Evolutionary conservation across 2,113 vertebrate genomes (phyloP).

Genomic region (Pogonocichla stellata): DNA sequence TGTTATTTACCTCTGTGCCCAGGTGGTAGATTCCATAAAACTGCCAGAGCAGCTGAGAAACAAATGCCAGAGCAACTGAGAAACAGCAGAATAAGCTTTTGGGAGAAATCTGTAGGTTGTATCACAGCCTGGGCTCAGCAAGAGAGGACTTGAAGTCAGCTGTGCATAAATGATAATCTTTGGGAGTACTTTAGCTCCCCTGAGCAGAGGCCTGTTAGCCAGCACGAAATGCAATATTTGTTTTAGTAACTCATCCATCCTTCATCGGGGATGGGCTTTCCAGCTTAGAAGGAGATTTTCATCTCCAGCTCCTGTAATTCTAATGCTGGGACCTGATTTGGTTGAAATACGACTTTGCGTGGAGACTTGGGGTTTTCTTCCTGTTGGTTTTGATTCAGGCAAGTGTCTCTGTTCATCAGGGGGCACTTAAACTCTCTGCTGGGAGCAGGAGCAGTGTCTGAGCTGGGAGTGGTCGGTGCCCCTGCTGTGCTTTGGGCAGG

Average conservation of each 20-base stretch:
- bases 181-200: background rate
- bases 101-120: accelerated
- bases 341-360: background rate
- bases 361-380: background rate
- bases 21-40: background rate
- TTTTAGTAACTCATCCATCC: conserved; percentile 7
- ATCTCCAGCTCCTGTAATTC: background rate
- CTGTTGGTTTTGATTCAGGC: background rate
- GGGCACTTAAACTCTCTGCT: background rate
- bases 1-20: background rate
- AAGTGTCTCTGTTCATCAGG: background rate
- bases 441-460: background rate
- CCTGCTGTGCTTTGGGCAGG: background rate
- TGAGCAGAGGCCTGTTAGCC: background rate
- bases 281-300: conserved; percentile 1
- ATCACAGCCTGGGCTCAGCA: background rate
- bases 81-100: background rate
- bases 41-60: background rate
- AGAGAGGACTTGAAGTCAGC: background rate
- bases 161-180: background rate
- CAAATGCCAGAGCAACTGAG: background rate
- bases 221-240: background rate
- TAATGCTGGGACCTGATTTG: background rate
- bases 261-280: background rate
- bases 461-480: background rate